Conservation (phyloP, 2,797 vertebrate genomes). For the Gymnothorax reevesii region DNA sequence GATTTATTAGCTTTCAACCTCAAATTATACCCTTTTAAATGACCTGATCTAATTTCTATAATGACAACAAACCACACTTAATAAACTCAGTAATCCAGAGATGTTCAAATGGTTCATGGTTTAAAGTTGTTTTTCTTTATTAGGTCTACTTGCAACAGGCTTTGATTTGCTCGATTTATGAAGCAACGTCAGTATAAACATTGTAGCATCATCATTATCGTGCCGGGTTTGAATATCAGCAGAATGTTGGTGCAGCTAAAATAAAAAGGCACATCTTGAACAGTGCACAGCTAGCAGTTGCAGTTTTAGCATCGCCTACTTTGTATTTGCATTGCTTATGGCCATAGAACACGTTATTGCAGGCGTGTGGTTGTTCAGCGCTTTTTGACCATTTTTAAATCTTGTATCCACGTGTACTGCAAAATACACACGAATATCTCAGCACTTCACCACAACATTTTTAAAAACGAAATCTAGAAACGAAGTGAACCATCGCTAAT, state of each 20-base stretch:
- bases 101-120: constrained; percentile 72
- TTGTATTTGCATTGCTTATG: not conserved
- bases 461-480: constrained; percentile 71
- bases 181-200: constrained; percentile 41
- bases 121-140: constrained; percentile 42
- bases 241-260: constrained; percentile 28
- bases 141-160: constrained; percentile 35
- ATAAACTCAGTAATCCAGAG: constrained; percentile 66
- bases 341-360: not conserved
- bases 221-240: constrained; percentile 27
- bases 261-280: not conserved
- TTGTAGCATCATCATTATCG: constrained; percentile 31
- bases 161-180: constrained; percentile 32
- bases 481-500: constrained; percentile 86
- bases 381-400: not conserved
- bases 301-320: not conserved
- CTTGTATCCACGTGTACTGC: not conserved
- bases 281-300: not conserved
- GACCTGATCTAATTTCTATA: constrained; percentile 62
- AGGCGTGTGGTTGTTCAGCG: not conserved
- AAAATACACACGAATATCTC: constrained; percentile 34
- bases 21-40: constrained; percentile 69
- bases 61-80: constrained; percentile 64
- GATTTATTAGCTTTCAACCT: constrained; percentile 77
- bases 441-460: constrained; percentile 60